Evolutionary conservation across 2,113 vertebrate species (phyloP).

Genomic region (Ibidorhyncha struthersii): DNA sequence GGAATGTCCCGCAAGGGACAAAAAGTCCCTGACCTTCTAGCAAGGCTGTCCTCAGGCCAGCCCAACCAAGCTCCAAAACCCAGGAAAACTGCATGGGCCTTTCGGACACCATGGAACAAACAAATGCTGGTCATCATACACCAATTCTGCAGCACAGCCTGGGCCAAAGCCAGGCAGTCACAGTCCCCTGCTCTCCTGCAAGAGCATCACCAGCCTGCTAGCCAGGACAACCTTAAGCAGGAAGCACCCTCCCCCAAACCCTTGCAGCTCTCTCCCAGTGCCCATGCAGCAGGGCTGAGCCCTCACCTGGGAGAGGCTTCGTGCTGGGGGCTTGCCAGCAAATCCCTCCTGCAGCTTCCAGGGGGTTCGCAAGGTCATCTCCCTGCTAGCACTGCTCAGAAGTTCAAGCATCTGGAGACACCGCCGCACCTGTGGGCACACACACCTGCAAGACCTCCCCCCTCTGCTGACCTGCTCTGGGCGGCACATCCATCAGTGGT

Average conservation of each 20-base stretch:
- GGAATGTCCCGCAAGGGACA: neutral
- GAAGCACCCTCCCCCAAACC: neutral
- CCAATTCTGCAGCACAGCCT: neutral
- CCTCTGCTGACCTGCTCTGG: neutral
- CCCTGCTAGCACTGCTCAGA: neutral
- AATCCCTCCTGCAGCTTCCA: neutral
- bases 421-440: neutral
- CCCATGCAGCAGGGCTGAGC: neutral
- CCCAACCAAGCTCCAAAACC: neutral
- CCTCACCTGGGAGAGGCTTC: neutral
- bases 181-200: neutral
- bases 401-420: neutral
- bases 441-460: constrained; percentile 26
- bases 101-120: neutral
- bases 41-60: neutral
- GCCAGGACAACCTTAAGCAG: neutral
- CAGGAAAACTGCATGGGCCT: neutral
- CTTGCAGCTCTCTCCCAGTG: neutral
- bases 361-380: neutral
- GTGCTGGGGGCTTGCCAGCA: fast-evolving
- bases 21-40: fast-evolving
- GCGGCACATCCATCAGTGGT: neutral
- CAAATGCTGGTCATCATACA: fast-evolving
- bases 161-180: neutral
- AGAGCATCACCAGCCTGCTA: neutral